phyloP scores from a whole-genome alignment of 2,888 invertebrate genomes.

The Polymixis lichenea region DNA sequence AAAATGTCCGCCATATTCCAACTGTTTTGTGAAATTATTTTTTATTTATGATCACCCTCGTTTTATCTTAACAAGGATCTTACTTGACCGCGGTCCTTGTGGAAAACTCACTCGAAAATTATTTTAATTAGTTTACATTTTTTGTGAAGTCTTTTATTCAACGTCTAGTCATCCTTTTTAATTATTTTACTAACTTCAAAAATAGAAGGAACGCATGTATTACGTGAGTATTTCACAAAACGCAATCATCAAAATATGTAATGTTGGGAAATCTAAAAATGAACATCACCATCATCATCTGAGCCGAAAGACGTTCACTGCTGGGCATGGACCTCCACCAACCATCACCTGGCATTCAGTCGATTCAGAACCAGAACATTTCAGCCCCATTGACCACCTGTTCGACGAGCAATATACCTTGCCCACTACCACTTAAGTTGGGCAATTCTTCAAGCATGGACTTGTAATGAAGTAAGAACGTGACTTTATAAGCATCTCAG shows the following conservation, averaged over 20 bases:
- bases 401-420: no score
- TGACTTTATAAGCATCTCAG: no score
- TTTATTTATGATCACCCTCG: slow-evolving; percentile 79
- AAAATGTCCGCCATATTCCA: slow-evolving; percentile 84
- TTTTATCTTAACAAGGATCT: slow-evolving; percentile 77
- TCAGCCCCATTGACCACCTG: no score
- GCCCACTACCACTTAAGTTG: no score
- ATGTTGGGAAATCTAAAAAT: not conserved
- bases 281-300: not conserved
- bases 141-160: slow-evolving; percentile 1
- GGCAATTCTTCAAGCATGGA: no score
- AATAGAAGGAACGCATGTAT: not conserved
- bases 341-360: no score
- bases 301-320: not conserved
- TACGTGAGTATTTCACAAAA: no score
- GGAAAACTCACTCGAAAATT: slow-evolving; percentile 28
- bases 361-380: no score
- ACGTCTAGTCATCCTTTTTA: not conserved
- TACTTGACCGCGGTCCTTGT: slow-evolving; percentile 39
- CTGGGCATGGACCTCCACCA: no score
- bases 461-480: no score
- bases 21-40: slow-evolving; percentile 81
- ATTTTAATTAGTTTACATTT: slow-evolving; percentile 37
- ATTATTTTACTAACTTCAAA: not conserved
- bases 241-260: no score